Conservation (phyloP, 2,888 invertebrate species). For the Hirudinaria manillensis region DNA sequence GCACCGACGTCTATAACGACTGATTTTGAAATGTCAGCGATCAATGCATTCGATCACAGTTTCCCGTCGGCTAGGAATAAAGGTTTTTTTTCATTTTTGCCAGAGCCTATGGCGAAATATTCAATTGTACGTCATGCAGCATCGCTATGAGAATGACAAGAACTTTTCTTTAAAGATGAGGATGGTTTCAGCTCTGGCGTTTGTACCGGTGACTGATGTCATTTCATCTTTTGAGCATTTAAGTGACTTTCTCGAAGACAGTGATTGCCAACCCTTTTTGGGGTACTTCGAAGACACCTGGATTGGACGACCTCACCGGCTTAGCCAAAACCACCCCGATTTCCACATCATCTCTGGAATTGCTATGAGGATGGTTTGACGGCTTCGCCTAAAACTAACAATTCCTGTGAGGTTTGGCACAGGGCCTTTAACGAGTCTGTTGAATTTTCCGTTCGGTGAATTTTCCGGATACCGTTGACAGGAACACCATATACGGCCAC, state of each 20-base stretch:
- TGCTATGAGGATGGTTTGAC: too few species aligned
- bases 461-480: too few species aligned
- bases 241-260: not conserved
- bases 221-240: too few species aligned
- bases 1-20: too few species aligned
- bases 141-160: not conserved
- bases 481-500: too few species aligned
- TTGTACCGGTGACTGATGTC: too few species aligned
- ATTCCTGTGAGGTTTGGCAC: too few species aligned
- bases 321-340: too few species aligned
- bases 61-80: not conserved
- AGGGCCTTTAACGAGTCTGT: not conserved
- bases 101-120: conserved; percentile 13
- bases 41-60: not conserved
- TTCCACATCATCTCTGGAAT: too few species aligned
- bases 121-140: not conserved
- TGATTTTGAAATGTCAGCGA: conserved; percentile 2
- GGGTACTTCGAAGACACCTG: conserved; percentile 7
- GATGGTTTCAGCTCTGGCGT: too few species aligned
- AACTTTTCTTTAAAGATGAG: too few species aligned
- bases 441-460: not conserved
- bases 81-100: conserved; percentile 11
- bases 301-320: conserved; percentile 14
- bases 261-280: not conserved
- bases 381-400: too few species aligned